Conservation (phyloP, 2,888 invertebrate genomes). For the Ophion obscuratus region DNA sequence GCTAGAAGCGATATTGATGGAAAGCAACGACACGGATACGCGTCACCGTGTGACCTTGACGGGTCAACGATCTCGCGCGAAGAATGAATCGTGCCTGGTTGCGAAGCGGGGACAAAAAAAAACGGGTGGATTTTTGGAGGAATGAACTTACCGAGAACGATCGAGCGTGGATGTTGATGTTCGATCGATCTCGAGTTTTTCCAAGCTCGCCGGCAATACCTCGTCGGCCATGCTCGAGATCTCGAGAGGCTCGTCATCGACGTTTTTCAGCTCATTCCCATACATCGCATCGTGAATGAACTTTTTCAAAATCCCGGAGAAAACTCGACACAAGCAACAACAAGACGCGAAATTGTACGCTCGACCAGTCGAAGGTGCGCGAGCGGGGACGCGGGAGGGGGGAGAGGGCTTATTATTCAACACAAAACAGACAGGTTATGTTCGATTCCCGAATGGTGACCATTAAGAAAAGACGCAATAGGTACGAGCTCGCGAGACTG, state of each 20-base stretch:
- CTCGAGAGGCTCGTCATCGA: constrained; percentile 31
- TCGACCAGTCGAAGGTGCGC: constrained; percentile 68
- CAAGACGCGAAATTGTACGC: constrained; percentile 19
- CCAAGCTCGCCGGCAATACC: constrained; percentile 79
- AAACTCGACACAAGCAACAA: constrained; percentile 64
- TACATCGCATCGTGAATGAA: constrained; percentile 50
- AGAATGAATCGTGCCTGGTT: not conserved
- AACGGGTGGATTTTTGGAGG: not conserved
- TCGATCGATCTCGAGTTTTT: constrained; percentile 80
- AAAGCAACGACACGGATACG: too few relatives aligned
- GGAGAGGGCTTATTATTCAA: constrained; percentile 4
- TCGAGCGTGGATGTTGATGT: constrained; percentile 58
- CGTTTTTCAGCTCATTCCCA: constrained; percentile 45
- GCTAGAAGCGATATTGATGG: too few relatives aligned
- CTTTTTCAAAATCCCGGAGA: constrained; percentile 64
- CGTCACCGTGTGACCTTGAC: too few relatives aligned
- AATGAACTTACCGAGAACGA: constrained; percentile 75
- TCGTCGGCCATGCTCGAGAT: constrained; percentile 78
- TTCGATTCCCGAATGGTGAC: constrained; percentile 33
- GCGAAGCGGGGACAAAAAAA: not conserved
- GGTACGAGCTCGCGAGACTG: not conserved
- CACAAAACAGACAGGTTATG: constrained; percentile 73
- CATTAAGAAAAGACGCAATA: constrained; percentile 63
- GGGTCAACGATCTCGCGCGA: too few relatives aligned
- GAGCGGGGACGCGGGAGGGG: constrained; percentile 54